Percentiles rank a stretch among this genome's conserved stretches.
These are phyloP conservation scores for Aplysia californica DNA, from an alignment of 1,140 invertebrate genomes.

Conservation along the genomic window DNA sequence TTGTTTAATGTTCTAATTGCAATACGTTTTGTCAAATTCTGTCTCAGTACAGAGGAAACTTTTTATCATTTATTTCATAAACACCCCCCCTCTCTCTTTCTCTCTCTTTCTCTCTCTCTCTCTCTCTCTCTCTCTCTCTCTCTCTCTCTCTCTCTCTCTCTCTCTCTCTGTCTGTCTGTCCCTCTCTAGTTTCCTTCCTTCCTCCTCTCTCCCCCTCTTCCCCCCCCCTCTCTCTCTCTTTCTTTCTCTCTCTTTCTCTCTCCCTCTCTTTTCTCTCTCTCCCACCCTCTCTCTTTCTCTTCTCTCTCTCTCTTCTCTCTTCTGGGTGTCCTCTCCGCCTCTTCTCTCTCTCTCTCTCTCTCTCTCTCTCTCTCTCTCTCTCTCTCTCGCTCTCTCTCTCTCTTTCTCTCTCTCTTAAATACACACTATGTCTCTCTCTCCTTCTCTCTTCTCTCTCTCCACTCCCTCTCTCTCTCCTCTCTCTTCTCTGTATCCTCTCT, in stretches of 20 bases:
- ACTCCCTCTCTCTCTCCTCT: not conserved
- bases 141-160: not conserved
- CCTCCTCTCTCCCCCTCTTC: not conserved
- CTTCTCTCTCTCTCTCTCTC: not conserved
- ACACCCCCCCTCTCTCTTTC: too few species aligned
- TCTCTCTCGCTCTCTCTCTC: not conserved
- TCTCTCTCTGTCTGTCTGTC: not conserved
- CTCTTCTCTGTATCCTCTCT: not conserved
- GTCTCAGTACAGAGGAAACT: too few species aligned
- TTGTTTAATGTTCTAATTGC: too few species aligned
- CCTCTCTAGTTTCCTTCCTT: not conserved
- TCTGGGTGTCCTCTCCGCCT: not conserved
- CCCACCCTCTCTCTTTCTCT: not conserved
- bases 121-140: not conserved
- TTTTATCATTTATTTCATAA: too few species aligned
- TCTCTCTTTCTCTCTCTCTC: not conserved
- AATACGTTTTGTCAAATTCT: too few species aligned
- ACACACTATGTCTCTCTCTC: not conserved
- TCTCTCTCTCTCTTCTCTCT: conserved; percentile 7
- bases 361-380: conserved; percentile 5
- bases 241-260: not conserved
- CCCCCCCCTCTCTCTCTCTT: not conserved
- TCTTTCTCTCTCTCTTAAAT: not conserved
- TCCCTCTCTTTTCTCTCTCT: not conserved
- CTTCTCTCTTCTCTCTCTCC: not conserved